Percentiles rank a stretch among this genome's conserved stretches.
Evolutionary conservation across 2,888 invertebrate species (phyloP).

Genomic region (Scaptomyza flava): DNA sequence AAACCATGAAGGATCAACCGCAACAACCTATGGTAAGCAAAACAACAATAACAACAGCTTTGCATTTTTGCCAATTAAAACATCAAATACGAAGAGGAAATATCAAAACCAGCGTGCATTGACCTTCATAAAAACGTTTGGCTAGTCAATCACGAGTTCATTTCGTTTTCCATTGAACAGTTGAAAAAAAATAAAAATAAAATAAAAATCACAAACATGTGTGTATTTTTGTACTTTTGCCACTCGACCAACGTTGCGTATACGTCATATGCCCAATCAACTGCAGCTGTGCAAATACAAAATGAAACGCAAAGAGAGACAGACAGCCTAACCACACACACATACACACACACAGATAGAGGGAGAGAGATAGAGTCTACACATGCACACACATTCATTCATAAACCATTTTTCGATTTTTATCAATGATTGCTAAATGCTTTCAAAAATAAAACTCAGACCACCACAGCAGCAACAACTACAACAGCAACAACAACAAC

Average conservation of each 20-base stretch:
- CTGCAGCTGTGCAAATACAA: conserved; percentile 60
- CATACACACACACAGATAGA: conserved; percentile 4
- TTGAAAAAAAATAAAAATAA: conserved; percentile 24
- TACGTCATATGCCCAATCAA: conserved; percentile 59
- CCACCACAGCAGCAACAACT: conserved; percentile 45
- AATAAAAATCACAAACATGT: conserved; percentile 33
- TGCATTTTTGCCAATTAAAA: conserved; percentile 43
- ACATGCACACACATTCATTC: conserved; percentile 57
- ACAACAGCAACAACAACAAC: conserved; percentile 22
- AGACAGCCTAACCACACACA: conserved; percentile 14
- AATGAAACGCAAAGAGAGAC: conserved; percentile 14
- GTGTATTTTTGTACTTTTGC: conserved; percentile 18
- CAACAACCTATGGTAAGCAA: conserved; percentile 84
- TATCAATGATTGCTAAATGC: conserved; percentile 79
- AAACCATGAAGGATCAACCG: conserved; percentile 85
- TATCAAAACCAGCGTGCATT: conserved; percentile 45
- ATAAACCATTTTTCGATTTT: conserved; percentile 76
- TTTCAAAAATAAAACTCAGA: conserved; percentile 67
- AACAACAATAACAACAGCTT: background rate
- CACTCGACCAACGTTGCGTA: conserved; percentile 58
- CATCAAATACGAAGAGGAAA: conserved; percentile 10
- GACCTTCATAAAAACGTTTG: conserved; percentile 55
- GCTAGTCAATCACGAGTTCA: conserved; percentile 46
- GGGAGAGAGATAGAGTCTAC: background rate
- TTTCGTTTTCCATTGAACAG: conserved; percentile 45